These are phyloP conservation scores for Semnornis frantzii DNA, from an alignment of 2,113 vertebrate genomes.

Conservation along the genomic window DNA sequence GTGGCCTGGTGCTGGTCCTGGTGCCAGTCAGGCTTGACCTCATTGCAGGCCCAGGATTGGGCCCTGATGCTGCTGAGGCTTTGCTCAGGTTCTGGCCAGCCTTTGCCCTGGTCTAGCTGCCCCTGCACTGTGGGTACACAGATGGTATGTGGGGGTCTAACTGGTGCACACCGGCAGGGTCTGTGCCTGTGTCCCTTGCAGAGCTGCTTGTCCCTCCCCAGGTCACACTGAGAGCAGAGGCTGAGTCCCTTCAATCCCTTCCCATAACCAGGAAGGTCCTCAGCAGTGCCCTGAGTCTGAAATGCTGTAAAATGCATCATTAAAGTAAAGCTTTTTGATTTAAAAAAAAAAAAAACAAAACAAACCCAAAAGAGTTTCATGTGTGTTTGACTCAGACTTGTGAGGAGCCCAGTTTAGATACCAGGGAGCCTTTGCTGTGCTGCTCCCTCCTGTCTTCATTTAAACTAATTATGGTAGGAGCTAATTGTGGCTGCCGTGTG, in stretches of 20 bases:
- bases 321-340: not conserved
- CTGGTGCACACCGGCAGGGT: accelerated
- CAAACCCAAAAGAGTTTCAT: accelerated
- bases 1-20: not conserved
- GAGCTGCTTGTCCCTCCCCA: not conserved
- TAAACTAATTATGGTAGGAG: not conserved
- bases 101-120: not conserved
- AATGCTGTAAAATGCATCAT: not conserved
- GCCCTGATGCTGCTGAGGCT: not conserved
- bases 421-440: accelerated
- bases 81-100: not conserved
- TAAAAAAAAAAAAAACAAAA: not conserved
- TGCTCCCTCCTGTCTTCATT: not conserved
- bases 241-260: not conserved
- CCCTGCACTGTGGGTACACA: accelerated
- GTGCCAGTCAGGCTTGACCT: not conserved
- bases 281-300: accelerated
- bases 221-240: no score
- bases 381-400: accelerated
- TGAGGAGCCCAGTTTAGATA: not conserved
- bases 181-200: accelerated
- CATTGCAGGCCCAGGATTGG: no score
- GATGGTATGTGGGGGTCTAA: accelerated
- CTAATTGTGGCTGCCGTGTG: accelerated
- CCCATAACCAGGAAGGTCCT: accelerated